These are phyloP conservation scores for Stomorhina lunata DNA, from an alignment of 2,888 invertebrate genomes.

Conservation along the genomic window DNA sequence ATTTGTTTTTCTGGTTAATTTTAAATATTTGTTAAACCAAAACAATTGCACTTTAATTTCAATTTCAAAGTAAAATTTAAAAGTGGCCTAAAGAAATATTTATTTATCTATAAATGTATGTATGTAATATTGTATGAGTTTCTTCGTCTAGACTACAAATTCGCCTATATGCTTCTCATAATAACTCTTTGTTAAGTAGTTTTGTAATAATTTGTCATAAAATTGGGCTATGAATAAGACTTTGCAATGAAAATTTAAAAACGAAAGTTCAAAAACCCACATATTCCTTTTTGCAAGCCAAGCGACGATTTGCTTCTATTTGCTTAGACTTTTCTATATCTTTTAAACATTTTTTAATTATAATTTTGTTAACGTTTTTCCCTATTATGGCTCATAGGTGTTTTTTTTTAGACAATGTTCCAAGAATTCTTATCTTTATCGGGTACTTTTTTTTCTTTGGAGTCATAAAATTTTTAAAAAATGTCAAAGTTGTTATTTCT, in stretches of 20 bases:
- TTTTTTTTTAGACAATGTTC: constrained; percentile 6
- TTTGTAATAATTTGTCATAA: too few species aligned
- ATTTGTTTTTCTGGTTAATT: neutral
- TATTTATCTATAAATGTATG: too few species aligned
- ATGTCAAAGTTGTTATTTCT: neutral
- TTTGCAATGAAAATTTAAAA: too few species aligned
- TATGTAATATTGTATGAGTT: too few species aligned
- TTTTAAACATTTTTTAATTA: constrained; percentile 43
- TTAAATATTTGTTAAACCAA: neutral
- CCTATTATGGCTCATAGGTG: neutral
- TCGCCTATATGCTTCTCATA: too few species aligned
- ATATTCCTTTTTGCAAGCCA: too few species aligned
- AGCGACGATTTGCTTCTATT: neutral
- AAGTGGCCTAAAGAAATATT: too few species aligned
- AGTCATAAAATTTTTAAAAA: neutral
- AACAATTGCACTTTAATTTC: neutral
- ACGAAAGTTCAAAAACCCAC: too few species aligned
- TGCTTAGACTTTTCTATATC: neutral
- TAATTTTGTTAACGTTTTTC: neutral
- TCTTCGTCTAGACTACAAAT: too few species aligned
- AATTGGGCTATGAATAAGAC: too few species aligned
- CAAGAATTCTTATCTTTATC: constrained; percentile 44
- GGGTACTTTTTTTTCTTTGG: neutral
- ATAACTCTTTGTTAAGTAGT: too few species aligned
- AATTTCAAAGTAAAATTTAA: constrained; percentile 1